Evolutionary conservation across 1,140 invertebrate species (phyloP), one percentile per base, ranked within the genome.

Genomic region (Zaprionus gabonicus): DNA sequence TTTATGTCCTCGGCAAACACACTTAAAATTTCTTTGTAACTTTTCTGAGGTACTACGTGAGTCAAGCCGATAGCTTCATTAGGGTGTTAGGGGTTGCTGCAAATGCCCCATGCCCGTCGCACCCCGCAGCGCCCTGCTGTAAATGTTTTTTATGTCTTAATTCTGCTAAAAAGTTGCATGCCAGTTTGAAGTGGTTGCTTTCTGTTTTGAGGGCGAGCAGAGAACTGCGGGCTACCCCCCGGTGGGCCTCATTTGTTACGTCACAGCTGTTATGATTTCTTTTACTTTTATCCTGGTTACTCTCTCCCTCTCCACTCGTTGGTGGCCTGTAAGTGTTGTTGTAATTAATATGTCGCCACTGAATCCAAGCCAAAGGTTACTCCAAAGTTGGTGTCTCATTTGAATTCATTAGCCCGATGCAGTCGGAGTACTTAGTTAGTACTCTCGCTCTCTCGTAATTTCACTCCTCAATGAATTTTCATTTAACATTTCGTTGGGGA

Each of bases 251-350:
- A 88, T 87, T 87, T 83, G 84, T 83, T 83, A 70, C 80, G 84
- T 74, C 81, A 84, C 84, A 87, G 84, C 84, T 87, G 84, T 88
- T 88, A 88, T 78, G 78, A 87, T 87, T 87, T 83, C 73, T 68
- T 36, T 60, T 36, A 2, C 28, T 51, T n/a, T 28, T 20, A 49
- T 62, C 25, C 9, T 72, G 77, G 3, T 23, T 27, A 17, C 53
- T 20, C 36, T 36, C 44, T 56, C 34, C 51, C 72, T 64, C 59
- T 68, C 67, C 57, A 41, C 38, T 31, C 81, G 17, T 71, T 71
- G 82, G 76, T 44, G 78, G 74, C 67, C 49, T 69, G 70, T 87
- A 87, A 87, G 84, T 82, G 83, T 78, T 87, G 77, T 59, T 81
- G 84, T 83, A 87, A 87, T 88, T 87, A 87, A 87, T 83, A 72